Percentiles rank a stretch among this genome's conserved stretches.
phyloP scores from a whole-genome alignment of 2,797 vertebrate species.

The Sebastes baramenuke region DNA sequence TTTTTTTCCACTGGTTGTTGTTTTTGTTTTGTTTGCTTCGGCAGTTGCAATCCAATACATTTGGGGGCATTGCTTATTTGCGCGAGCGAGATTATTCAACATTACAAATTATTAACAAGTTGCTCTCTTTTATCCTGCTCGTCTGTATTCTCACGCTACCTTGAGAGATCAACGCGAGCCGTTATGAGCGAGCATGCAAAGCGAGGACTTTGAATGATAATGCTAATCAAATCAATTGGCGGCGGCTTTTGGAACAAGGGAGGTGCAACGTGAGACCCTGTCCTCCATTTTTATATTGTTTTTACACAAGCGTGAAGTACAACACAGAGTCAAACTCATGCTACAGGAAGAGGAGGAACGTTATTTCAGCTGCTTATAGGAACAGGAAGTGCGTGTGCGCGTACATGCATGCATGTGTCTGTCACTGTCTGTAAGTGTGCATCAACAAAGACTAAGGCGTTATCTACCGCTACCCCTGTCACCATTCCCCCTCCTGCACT shows the following conservation, averaged over 20 bases:
- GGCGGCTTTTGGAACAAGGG: not conserved
- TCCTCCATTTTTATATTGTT: not conserved
- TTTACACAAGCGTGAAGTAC: not conserved
- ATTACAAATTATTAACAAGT: constrained; percentile 73
- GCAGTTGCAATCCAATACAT: constrained; percentile 46
- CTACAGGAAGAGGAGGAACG: not conserved
- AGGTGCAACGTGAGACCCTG: not conserved
- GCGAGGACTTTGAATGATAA: constrained; percentile 53
- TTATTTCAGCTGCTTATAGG: not conserved
- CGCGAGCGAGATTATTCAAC: constrained; percentile 61
- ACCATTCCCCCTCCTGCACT: constrained; percentile 64
- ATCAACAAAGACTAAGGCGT: constrained; percentile 62
- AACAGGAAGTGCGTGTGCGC: not conserved
- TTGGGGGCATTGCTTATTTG: constrained; percentile 58
- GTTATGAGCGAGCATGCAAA: constrained; percentile 33
- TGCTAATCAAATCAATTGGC: constrained; percentile 60
- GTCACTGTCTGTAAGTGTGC: constrained; percentile 24
- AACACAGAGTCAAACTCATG: not conserved
- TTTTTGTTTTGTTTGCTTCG: constrained; percentile 65
- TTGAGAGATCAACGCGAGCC: constrained; percentile 23
- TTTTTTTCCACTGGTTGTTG: constrained; percentile 37
- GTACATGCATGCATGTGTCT: not conserved
- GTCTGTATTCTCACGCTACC: constrained; percentile 44
- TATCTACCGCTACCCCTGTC: constrained; percentile 67
- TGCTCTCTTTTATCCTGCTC: constrained; percentile 34